Conservation (phyloP, 2,113 vertebrate genomes). For the Ophthalmotilapia sp. region DNA sequence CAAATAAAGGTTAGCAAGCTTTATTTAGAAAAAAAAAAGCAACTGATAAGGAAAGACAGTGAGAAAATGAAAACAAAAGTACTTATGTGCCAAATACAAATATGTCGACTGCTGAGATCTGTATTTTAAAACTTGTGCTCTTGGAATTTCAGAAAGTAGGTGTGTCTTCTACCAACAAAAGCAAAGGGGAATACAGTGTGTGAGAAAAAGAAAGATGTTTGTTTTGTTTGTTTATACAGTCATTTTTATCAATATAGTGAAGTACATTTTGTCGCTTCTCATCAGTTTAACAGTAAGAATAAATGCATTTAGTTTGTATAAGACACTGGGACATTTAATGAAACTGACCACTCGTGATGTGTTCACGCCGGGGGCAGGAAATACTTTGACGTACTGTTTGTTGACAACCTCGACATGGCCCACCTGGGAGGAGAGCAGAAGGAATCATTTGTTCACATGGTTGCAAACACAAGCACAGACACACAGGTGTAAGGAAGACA, state of each 20-base stretch:
- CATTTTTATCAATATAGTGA: not conserved
- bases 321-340: not conserved
- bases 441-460: not conserved
- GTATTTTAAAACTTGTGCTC: not conserved
- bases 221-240: not conserved
- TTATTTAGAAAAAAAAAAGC: not conserved
- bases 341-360: conserved; percentile 62
- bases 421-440: conserved; percentile 53
- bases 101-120: not conserved
- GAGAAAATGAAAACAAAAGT: not conserved
- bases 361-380: conserved; percentile 56
- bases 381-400: conserved; percentile 73
- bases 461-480: not conserved
- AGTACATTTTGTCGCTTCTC: not conserved
- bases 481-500: not conserved
- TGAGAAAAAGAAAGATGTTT: not conserved
- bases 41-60: not conserved
- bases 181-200: not conserved
- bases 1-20: not conserved
- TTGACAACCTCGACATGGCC: conserved; percentile 75
- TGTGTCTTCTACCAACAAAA: not conserved
- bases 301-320: not conserved
- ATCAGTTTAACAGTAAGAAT: not conserved
- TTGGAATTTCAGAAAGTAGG: not conserved
- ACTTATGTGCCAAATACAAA: not conserved